These are phyloP conservation scores for Bombyx mori DNA, from an alignment of 1,140 invertebrate genomes.

Conservation along the genomic window DNA sequence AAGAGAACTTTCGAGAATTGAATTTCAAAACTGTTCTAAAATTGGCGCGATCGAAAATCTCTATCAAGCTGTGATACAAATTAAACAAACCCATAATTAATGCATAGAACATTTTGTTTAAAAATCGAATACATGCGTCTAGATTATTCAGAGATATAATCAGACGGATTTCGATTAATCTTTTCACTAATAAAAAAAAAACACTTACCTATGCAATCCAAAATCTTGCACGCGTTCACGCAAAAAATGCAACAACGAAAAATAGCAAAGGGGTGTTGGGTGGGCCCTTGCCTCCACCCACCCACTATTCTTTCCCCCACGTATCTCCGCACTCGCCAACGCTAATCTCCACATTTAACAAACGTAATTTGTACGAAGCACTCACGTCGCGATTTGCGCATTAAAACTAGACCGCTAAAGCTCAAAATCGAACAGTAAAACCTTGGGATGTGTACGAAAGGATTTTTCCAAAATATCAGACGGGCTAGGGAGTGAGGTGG, in stretches of 20 bases:
- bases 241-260: slow-evolving; percentile 60
- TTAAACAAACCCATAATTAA: too few relatives aligned
- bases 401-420: slow-evolving; percentile 12
- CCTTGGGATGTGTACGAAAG: slow-evolving; percentile 24
- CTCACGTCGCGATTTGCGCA: too few relatives aligned
- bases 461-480: slow-evolving; percentile 52
- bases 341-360: slow-evolving; percentile 57
- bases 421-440: slow-evolving; percentile 10
- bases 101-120: too few relatives aligned
- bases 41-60: too few relatives aligned
- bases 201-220: slow-evolving; percentile 37
- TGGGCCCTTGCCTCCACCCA: slow-evolving; percentile 34
- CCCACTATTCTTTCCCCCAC: slow-evolving; percentile 35
- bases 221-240: slow-evolving; percentile 42
- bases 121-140: too few relatives aligned
- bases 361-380: slow-evolving; percentile 45
- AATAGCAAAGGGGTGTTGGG: slow-evolving; percentile 42
- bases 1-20: too few relatives aligned
- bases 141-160: too few relatives aligned
- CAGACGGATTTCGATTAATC: background rate
- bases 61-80: too few relatives aligned
- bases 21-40: too few relatives aligned
- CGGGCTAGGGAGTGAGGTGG: slow-evolving; percentile 43
- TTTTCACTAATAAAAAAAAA: slow-evolving; percentile 18
- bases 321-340: slow-evolving; percentile 61